Evolutionary conservation across 2,797 vertebrate species (phyloP).

Genomic region (Pyrocephalus nanus): DNA sequence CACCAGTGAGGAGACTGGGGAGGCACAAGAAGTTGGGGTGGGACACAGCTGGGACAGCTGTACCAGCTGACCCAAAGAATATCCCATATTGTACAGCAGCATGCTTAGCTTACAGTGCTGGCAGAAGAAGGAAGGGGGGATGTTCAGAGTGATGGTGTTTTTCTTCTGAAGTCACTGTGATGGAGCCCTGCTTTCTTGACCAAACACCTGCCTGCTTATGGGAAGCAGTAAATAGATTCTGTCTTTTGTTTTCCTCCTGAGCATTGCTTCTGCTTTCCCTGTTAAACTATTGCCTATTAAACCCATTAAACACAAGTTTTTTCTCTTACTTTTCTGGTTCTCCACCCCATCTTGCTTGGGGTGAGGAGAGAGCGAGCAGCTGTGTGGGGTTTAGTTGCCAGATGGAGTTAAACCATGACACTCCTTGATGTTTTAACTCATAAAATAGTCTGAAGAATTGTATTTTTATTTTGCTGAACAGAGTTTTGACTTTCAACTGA

Average conservation of each 20-base stretch:
- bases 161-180: background rate
- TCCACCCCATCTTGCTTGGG: accelerated
- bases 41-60: background rate
- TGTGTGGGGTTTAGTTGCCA: background rate
- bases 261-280: background rate
- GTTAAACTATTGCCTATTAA: background rate
- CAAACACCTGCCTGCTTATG: background rate
- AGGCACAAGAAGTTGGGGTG: no score
- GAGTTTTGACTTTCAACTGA: background rate
- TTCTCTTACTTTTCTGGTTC: background rate
- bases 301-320: background rate
- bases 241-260: background rate
- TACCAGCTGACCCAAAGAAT: background rate
- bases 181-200: background rate
- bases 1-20: background rate
- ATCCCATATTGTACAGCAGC: no score
- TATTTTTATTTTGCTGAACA: background rate
- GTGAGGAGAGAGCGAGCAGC: background rate
- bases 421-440: background rate
- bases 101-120: background rate
- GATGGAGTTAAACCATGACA: background rate
- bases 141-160: background rate
- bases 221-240: background rate
- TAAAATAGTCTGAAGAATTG: background rate
- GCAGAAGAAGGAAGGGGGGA: background rate